Evolutionary conservation across 2,113 vertebrate species (phyloP), one percentile per base, ranked within the genome.

Genomic region (Merops nubicus): DNA sequence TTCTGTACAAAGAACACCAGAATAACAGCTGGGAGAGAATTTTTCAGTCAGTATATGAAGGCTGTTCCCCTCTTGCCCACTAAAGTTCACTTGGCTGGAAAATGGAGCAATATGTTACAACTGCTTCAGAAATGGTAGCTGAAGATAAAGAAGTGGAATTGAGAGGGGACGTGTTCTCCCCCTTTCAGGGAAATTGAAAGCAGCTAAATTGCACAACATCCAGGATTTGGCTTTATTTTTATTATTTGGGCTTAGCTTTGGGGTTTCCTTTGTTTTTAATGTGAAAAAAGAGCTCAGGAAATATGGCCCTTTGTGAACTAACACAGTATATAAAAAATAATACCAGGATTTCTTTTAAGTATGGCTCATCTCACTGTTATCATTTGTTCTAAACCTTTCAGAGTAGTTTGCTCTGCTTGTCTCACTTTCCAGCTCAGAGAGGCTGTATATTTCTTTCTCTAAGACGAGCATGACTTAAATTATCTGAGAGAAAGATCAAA

Each of bases 71-170:
- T 38, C 34, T 60, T 86, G 89, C 85, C 20, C 31, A 59, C 34
- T 89, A 60, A 76, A 73, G 82, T 64, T 85, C 40, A 93, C 60
- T 82, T 79, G 29, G 69, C 68, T 91, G 85, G 48, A 88, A 93
- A 82, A 45, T 42, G 48, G 16, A 76, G 7, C n/a, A 47, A 38
- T 33, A 64, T 12, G 8, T 43, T 88, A 53, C 4, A 84, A 83
- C 80, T 29, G 36, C 8, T 53, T 62, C 57, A 17, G 57, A 92
- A 68, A 76, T 20, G 8, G 43, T 82, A 8, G 20, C 23, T 83
- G 72, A 69, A 17, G 31, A 77, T 20, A 67, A 88, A 59, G 5
- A 53, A 85, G 7, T 14, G 22, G 19, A 72, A 1, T 6, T 28
- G 14, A 72, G 28, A 42, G 33, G 3, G 11, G 2, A 64, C 2